phyloP scores from a whole-genome alignment of 2,888 invertebrate species.

The Eledone cirrhosa region DNA sequence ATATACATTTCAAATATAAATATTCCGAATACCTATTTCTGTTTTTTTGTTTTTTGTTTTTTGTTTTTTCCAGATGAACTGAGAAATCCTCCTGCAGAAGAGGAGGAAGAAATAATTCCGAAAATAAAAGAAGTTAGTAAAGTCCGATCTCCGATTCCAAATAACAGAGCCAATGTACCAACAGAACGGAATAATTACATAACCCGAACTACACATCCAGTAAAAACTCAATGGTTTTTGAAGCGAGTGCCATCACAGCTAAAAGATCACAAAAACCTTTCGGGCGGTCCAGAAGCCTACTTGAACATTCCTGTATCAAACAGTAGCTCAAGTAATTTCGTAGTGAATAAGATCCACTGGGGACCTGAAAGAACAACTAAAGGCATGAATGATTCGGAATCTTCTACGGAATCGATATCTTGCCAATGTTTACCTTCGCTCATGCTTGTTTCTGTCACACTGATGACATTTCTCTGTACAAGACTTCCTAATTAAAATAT shows the following conservation, averaged over 20 bases:
- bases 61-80: not conserved
- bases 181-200: not conserved
- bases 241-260: slow-evolving; percentile 3
- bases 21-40: not conserved
- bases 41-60: no score
- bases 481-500: no score
- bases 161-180: not conserved
- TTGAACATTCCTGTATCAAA: not conserved
- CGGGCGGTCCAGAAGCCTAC: not conserved
- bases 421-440: no score
- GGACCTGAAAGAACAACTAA: no score
- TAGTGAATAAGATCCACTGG: not conserved
- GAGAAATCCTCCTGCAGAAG: not conserved
- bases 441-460: no score
- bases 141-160: no score
- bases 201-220: not conserved
- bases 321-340: not conserved
- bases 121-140: no score
- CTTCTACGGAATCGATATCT: no score
- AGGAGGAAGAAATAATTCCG: not conserved
- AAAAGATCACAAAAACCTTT: not conserved
- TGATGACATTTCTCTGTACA: no score
- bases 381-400: no score
- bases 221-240: slow-evolving; percentile 4
- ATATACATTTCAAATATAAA: no score